Evolutionary conservation across 2,113 vertebrate species (phyloP).

Genomic region (Gopherus evgoodei): DNA sequence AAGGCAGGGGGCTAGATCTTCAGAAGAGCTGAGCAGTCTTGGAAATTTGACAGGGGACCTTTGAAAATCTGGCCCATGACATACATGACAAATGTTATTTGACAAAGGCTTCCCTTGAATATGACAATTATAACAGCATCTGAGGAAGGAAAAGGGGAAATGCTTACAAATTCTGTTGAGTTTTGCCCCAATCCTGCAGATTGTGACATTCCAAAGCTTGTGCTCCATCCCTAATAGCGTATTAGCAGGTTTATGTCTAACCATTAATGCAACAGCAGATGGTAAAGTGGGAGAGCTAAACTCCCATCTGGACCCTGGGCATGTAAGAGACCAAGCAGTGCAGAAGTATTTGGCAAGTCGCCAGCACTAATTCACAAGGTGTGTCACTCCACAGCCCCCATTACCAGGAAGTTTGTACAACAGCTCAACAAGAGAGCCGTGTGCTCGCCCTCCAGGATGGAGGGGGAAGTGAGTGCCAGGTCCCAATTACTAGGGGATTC

Average conservation of each 20-base stretch:
- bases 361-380: not conserved
- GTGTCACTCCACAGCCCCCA: not conserved
- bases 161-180: not conserved
- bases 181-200: not conserved
- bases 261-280: not conserved
- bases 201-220: not conserved
- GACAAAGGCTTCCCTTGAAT: not conserved
- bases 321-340: accelerated
- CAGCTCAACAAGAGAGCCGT: not conserved
- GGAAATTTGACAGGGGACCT: not conserved
- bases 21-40: not conserved
- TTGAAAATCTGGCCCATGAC: not conserved
- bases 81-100: not conserved
- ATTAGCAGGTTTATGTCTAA: not conserved
- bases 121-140: not conserved
- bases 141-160: not conserved
- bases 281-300: not conserved
- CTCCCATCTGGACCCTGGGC: not conserved
- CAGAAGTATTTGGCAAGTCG: accelerated
- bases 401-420: not conserved
- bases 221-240: not conserved
- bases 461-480: accelerated
- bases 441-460: not conserved
- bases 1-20: not conserved
- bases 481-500: not conserved